These are phyloP conservation scores for Cavia aperea DNA, from an alignment of 2,113 vertebrate species.

Conservation along the genomic window DNA sequence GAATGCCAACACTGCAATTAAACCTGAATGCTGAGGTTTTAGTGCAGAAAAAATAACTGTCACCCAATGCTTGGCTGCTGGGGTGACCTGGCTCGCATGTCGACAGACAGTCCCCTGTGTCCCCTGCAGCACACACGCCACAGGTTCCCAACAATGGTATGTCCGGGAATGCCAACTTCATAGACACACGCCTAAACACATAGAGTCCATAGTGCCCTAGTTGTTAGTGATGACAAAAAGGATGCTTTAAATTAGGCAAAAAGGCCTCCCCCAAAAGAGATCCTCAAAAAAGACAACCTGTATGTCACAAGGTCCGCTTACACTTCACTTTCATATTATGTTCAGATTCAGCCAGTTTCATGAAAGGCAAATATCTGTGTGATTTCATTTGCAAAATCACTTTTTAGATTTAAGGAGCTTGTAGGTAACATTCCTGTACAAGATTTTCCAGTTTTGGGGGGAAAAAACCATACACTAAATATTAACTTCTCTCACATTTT, in stretches of 20 bases:
- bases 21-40: background rate
- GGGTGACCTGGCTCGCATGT: background rate
- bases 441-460: constrained; percentile 1
- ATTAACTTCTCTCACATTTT: constrained; percentile 28
- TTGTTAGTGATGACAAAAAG: background rate
- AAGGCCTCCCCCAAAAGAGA: fast-evolving
- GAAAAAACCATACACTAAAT: background rate
- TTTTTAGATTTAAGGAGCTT: constrained; percentile 36
- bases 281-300: background rate
- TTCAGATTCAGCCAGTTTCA: constrained; percentile 19
- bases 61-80: background rate
- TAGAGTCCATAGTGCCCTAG: background rate
- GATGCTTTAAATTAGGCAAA: background rate
- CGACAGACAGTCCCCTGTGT: background rate
- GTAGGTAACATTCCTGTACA: background rate
- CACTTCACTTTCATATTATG: background rate
- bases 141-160: background rate
- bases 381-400: constrained; percentile 40
- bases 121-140: background rate
- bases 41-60: background rate
- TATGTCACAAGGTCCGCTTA: background rate
- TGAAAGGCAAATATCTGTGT: background rate
- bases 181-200: background rate
- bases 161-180: background rate
- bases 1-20: background rate